Base-by-base conservation (phyloP, 2,797 vertebrate species). In the Lophius americanus region DNA sequence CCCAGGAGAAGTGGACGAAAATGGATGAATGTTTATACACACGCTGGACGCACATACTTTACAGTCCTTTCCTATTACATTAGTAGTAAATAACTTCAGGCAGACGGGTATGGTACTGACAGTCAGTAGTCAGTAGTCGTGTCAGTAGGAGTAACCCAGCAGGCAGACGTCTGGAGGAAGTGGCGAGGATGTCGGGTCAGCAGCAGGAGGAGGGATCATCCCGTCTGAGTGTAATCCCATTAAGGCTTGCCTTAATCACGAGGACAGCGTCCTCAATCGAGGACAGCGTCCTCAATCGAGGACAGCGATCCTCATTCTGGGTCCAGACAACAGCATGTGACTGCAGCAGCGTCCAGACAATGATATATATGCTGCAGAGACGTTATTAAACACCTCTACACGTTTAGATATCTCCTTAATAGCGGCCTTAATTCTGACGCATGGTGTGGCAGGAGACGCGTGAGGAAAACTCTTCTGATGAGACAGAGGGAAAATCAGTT, bases 161-260 rank as follows among this genome's bases (percentile, higher is more conserved):
- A 41, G 64, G 3, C 58, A 46, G 64, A 42, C 11, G 14, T 58
- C 37, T 9, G 47, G 10, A 48, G 11, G 51, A 36, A 23, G 48
- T 11, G 64, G 57, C 2, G 65, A 36, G 50, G 51, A 35, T 9
- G 66, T 35, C 3, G 4, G 23, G 44, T 64, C 67, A 52, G 76
- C 60, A 37, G 49, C 43, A 72, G 75, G 7, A 38, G 52, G 60
- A 48, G 59, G 78, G 76, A 69, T 70, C 59, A 50, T 51, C 71
- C 64, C 47, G 60, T 41, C 44, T 14, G 9, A 43, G 50, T 39
- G 44, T 90, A 87, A 91, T 90, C 89, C 82, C 68, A 81, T 89
- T 88, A 86, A 84, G 65, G 62, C 76, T 84, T 3, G 55, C 83
- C 72, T 73, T 86, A 86, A 91, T 85, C 60, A 68, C 57, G 10